Percentiles rank a stretch among this genome's conserved stretches.
These are phyloP conservation scores for Egretta garzetta DNA, from an alignment of 2,113 vertebrate genomes.

Conservation along the genomic window DNA sequence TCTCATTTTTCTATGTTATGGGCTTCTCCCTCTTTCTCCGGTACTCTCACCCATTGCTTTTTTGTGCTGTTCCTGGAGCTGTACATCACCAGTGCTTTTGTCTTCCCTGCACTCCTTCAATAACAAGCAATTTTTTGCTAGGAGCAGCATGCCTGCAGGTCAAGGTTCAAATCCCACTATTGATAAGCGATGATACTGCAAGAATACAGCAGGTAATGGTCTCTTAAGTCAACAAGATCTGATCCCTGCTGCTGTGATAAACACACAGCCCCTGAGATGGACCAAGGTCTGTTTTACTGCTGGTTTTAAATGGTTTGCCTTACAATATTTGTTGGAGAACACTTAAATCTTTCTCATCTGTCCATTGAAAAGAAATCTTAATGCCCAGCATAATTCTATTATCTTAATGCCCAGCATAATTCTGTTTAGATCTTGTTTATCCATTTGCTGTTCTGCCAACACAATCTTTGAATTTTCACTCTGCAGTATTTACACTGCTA, in stretches of 20 bases:
- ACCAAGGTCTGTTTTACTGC: background rate
- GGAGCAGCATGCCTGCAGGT: background rate
- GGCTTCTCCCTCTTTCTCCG: background rate
- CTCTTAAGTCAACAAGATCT: background rate
- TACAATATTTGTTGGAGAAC: background rate
- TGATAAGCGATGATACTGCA: background rate
- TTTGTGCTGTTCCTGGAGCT: background rate
- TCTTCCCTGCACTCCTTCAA: background rate
- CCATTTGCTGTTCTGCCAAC: background rate
- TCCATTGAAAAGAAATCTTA: background rate
- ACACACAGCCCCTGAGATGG: background rate
- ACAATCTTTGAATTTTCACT: background rate
- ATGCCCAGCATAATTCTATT: background rate
- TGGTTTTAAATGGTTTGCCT: background rate
- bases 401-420: background rate
- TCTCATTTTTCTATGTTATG: background rate
- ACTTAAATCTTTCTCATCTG: background rate
- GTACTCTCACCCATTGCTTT: background rate
- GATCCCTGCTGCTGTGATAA: background rate
- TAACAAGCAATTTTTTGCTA: background rate
- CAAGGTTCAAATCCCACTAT: background rate
- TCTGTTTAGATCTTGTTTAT: background rate
- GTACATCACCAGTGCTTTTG: background rate
- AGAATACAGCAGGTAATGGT: background rate
- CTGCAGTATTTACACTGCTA: background rate